Conservation (phyloP, 2,888 invertebrate species). For the Linnaemya vulpina region DNA sequence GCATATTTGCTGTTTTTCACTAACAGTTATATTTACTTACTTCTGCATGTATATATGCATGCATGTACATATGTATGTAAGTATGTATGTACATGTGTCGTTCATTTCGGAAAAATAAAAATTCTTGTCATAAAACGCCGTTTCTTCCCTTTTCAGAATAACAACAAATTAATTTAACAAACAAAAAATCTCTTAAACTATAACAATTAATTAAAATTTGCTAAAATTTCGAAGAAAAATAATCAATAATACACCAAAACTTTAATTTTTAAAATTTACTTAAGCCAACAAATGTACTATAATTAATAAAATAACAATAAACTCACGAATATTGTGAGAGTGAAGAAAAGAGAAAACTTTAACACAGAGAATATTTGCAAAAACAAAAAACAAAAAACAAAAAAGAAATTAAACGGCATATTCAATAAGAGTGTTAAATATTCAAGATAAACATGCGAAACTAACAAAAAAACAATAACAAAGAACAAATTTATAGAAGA, state of each 20-base stretch:
- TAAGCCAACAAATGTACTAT: neutral
- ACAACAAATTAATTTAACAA: slow-evolving; percentile 7
- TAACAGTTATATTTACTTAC: neutral
- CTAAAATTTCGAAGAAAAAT: slow-evolving; percentile 6
- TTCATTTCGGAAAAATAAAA: neutral
- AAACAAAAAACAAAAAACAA: neutral
- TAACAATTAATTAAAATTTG: slow-evolving; percentile 29
- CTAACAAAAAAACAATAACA: slow-evolving; percentile 33
- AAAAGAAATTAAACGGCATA: slow-evolving; percentile 15
- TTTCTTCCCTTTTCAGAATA: slow-evolving; percentile 20
- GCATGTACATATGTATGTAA: too few species aligned
- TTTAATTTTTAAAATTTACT: slow-evolving; percentile 2
- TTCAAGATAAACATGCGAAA: slow-evolving; percentile 64
- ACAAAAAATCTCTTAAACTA: slow-evolving; percentile 4
- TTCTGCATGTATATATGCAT: too few species aligned
- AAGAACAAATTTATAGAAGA: slow-evolving; percentile 36
- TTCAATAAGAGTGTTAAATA: slow-evolving; percentile 39
- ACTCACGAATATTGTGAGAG: slow-evolving; percentile 19
- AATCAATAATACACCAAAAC: slow-evolving; percentile 22
- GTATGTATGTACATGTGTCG: too few species aligned
- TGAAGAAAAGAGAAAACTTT: slow-evolving; percentile 8
- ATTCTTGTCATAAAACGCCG: neutral
- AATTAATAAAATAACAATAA: slow-evolving; percentile 26
- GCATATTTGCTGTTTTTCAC: slow-evolving; percentile 4
- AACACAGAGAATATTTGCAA: neutral